Evolutionary conservation across 2,797 vertebrate genomes (phyloP), one percentile per base, ranked within the genome.

Genomic region (Taenioides sp.): DNA sequence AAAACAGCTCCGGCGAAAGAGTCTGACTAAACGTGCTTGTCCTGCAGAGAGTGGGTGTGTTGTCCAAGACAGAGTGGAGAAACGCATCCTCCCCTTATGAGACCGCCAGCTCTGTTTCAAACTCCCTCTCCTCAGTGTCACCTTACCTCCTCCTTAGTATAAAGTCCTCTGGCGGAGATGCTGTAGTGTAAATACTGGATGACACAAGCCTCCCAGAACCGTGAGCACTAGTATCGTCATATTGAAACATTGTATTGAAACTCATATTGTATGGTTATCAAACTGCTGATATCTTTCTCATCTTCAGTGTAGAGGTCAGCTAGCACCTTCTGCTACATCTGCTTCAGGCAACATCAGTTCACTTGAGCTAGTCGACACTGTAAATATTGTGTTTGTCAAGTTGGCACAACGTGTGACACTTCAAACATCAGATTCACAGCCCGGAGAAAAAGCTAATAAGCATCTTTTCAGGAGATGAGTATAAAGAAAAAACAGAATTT

Each of bases 21-120:
- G 81, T 76, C 80, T 61, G 80, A 84, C 76, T 77, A 80, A 83
- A 88, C 71, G 80, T 83, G 71, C 70, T 69, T 75, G 72, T 85
- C 20, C 55, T 76, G 55, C 55, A 27, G 58, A 76, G 84, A 83
- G 80, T 87, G 77, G 87, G 84, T 64, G 75, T 69, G 72, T 68
- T 73, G 81, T 86, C 78, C 80, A 74, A 84, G 81, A 83, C 25
- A 55, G 70, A 84, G 78, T 66, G 70, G 65, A 83, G 69, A 27
- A 84, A 73, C 64, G 77, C 85, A 47, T 16, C 14, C 43, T 47
- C 43, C 4, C 43, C 43, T 47, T 80, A 69, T 68, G 74, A 82
- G 78, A 89, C 69, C 74, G 72, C 70, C 65, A 63, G 69, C 9
- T 72, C 75, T 68, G 34, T 59, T 63, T 61, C 54, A 12, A 73